Base-by-base conservation (phyloP, 2,888 invertebrate species). In the Ganaspis brasiliensis region DNA sequence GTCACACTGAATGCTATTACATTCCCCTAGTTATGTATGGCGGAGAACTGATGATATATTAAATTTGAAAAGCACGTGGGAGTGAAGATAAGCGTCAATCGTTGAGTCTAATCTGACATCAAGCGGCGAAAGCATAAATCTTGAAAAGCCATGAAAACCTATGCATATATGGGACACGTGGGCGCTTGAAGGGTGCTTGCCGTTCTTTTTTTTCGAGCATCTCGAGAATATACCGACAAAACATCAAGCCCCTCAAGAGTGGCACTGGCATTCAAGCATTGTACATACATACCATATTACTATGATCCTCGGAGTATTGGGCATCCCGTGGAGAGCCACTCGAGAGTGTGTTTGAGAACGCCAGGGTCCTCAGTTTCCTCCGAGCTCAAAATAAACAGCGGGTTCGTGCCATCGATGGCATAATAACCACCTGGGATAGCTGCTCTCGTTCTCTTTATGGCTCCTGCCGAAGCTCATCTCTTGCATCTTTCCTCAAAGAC, bases 251-350 rank as follows among this genome's bases (percentile, higher is more conserved):
- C 79, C 77, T 83, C 74, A 80, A 82, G 83, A 85, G 85, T 72
- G 74, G 72, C 77, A 67, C 55, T 72, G 78, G 57, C 81, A 83
- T 85, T 85, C 80, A 82, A 82, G 74, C 82, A 81, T 82, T 85
- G 85, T 86, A 85, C 83, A 45, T 45, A 67, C 40, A 67, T 67
- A 45, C 45, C 82, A 84, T 85, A 87, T 85, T 84, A 86, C 86
- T 84, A 86, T 84, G 84, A 85, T 80, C 84, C 87, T 87, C 80
- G 79, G 79, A 84, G 84, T 80, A 86, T 86, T 82, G 86, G 84
- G 81, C 87, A 81, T 87, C 87, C 89, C 88, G 88, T 85, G 73
- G 87, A 88, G 89, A 87, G 86, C 81, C 84, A 85, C 89, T 88
- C 85, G 84, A 87, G 82, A 76, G 82, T 83, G 79, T 84, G 85